Percentiles rank a stretch among this genome's conserved stretches.
Conservation (phyloP, 2,797 vertebrate species). For the Myotis pilosus region DNA sequence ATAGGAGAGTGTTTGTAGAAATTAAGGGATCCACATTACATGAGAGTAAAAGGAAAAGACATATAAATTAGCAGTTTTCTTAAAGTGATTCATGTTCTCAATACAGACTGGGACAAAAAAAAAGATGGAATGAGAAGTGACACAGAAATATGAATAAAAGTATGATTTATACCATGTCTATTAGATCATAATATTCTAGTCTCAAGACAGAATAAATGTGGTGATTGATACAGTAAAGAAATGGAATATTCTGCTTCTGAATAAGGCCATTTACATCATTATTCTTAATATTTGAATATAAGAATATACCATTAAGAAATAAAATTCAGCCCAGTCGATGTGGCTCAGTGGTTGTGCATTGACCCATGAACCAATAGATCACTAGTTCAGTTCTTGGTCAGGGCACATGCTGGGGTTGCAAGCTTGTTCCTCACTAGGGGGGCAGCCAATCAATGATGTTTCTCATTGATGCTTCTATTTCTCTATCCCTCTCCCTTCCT, state of each 20-base stretch:
- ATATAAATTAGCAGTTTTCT: background rate
- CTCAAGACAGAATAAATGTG: background rate
- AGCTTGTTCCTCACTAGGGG: too few species aligned
- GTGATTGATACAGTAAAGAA: background rate
- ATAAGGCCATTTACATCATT: background rate
- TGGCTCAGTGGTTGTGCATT: too few species aligned
- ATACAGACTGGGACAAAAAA: background rate
- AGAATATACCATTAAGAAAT: background rate
- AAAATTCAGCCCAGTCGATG: background rate
- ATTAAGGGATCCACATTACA: background rate
- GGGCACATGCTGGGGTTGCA: too few species aligned
- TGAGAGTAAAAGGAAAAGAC: background rate
- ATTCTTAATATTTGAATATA: background rate
- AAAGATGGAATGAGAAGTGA: background rate
- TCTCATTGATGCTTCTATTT: too few species aligned
- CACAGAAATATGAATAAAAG: background rate
- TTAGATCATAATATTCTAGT: background rate
- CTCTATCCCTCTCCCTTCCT: too few species aligned
- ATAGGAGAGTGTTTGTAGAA: background rate
- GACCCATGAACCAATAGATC: too few species aligned
- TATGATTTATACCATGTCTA: background rate
- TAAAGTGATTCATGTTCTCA: background rate
- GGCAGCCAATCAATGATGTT: too few species aligned
- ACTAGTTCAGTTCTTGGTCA: too few species aligned
- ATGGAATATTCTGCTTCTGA: background rate